phyloP scores from a whole-genome alignment of 2,113 vertebrate genomes.

The Perccottus glenii region DNA sequence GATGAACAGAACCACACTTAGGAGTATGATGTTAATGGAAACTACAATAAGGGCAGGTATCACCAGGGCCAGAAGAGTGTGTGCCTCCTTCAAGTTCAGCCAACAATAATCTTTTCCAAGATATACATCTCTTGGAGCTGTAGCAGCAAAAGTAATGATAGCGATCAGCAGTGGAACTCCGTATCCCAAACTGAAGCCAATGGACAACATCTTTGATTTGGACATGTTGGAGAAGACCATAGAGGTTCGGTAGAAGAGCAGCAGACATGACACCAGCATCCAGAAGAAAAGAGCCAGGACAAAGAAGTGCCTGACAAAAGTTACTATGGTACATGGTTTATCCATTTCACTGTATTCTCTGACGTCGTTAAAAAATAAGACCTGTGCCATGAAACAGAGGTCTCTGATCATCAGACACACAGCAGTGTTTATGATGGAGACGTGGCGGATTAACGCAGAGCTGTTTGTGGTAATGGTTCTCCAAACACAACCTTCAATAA shows the following conservation, averaged over 20 bases:
- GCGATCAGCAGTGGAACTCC: slow-evolving; percentile 82
- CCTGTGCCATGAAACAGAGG: slow-evolving; percentile 70
- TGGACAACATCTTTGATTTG: slow-evolving; percentile 34
- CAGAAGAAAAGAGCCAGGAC: slow-evolving; percentile 89
- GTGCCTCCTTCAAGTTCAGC: slow-evolving; percentile 81
- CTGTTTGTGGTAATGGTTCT: slow-evolving; percentile 75
- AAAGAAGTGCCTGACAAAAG: slow-evolving; percentile 75
- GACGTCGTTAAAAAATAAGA: background rate
- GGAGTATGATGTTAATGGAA: slow-evolving; percentile 73
- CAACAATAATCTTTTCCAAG: slow-evolving; percentile 70
- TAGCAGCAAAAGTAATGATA: slow-evolving; percentile 79
- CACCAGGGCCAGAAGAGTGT: slow-evolving; percentile 82
- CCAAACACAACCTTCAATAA: slow-evolving; percentile 83
- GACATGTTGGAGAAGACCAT: slow-evolving; percentile 66
- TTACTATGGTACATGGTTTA: slow-evolving; percentile 70
- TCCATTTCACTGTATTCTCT: background rate
- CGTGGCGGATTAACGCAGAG: slow-evolving; percentile 82
- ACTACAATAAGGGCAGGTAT: slow-evolving; percentile 76
- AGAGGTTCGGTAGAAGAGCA: slow-evolving; percentile 83
- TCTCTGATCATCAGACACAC: slow-evolving; percentile 63
- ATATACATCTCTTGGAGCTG: slow-evolving; percentile 72
- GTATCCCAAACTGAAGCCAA: slow-evolving; percentile 80
- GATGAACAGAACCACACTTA: slow-evolving; percentile 81
- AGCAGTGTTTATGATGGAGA: slow-evolving; percentile 74
- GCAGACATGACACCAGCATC: slow-evolving; percentile 84